Base-by-base conservation (phyloP, 1,140 invertebrate species). In the Bombus superbus region DNA sequence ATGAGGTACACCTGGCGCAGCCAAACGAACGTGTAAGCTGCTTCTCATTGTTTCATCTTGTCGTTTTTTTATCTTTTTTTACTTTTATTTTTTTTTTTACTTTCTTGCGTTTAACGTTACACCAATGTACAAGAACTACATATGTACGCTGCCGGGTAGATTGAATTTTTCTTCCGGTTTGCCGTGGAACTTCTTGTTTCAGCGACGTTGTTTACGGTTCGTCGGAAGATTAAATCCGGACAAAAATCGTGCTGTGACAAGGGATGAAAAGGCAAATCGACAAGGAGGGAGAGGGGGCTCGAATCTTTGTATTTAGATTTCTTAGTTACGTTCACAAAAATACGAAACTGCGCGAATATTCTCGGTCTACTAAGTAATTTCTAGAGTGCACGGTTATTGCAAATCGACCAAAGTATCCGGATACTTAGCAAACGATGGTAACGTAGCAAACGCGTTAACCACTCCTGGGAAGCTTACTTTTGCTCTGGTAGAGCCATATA, bases 1-100 rank as follows among this genome's bases (percentile, higher is more conserved):
- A 83, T 83, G 81, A 83, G 81, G 32, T 76, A 68, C 81, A 83
- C 81, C 80, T 76, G 35, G 28, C 22, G 44, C 79, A n/a, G 3
- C 18, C 22, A 32, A 74, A 82, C 25, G 40, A 38, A 38, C 71
- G 15, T 40, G 40, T 53, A 38, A 35, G 40, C 42, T n/a, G 22
- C 57, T 66, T 75, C 28, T 75, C 44, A 64, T 40, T 38, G 25
- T 44, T 64, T 11, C 38, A 40, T 25, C 35, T 3, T 13, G 9
- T 40, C 10, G 42, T 47, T 47, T 75, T 75, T 75, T 11, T 18
- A 22, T 57, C n/a, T 13, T 18, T 18, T 15, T 15, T 6, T 32
- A 15, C 0, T 32, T 64, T 15, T 15, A 5, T 5, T 32, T 66
- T 2, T 18, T 2, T 32, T 15, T 10, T 62, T 32, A 32, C 32